Conservation (phyloP, 2,888 invertebrate species). For the Galerucella nymphaeae region DNA sequence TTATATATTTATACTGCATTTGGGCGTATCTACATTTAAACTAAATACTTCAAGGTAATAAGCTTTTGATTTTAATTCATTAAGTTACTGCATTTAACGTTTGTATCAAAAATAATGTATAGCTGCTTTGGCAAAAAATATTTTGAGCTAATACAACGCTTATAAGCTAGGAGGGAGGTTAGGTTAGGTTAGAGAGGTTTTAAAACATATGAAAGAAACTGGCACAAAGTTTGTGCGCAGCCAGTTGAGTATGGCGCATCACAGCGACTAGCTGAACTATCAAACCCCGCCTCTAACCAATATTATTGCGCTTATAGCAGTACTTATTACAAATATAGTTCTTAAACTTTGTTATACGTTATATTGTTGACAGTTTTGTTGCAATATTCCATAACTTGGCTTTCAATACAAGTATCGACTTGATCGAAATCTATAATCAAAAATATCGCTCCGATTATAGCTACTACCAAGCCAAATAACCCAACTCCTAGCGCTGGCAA, state of each 20-base stretch:
- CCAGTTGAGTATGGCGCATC: too few species aligned
- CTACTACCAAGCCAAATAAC: constrained; percentile 74
- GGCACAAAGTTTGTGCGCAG: too few species aligned
- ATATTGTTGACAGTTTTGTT: constrained; percentile 18
- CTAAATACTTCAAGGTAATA: not conserved
- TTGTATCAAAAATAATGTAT: not conserved
- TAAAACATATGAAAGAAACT: too few species aligned
- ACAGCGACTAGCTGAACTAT: too few species aligned
- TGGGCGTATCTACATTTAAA: not conserved
- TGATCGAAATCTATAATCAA: constrained; percentile 68
- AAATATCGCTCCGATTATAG: constrained; percentile 71
- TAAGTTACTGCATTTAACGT: not conserved
- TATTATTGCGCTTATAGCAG: too few species aligned
- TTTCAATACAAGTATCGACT: constrained; percentile 74
- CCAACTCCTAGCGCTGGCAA: constrained; percentile 77
- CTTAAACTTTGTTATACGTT: not conserved
- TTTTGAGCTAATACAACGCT: not conserved
- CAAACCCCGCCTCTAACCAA: too few species aligned
- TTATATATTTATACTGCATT: not conserved
- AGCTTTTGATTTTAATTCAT: not conserved
- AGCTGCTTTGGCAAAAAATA: not conserved
- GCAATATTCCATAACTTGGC: constrained; percentile 73
- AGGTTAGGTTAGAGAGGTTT: too few species aligned
- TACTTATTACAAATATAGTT: not conserved
- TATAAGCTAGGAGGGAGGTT: too few species aligned